phyloP scores from a whole-genome alignment of 37 sponge, comb jelly and placozoan genomes.

The Oopsacas minuta region DNA sequence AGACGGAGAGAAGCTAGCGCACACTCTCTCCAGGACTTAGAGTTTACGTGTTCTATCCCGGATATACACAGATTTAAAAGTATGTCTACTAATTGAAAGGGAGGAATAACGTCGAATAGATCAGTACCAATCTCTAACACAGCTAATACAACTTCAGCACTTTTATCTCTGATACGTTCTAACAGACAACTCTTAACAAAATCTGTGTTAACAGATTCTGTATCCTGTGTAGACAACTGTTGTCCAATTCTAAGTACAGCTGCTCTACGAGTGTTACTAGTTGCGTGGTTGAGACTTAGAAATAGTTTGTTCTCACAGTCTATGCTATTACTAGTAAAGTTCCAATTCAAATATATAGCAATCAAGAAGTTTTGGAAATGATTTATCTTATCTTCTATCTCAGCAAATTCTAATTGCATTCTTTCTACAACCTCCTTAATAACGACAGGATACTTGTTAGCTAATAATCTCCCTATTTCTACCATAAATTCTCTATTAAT shows the following conservation, averaged over 20 bases:
- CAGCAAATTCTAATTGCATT: not conserved
- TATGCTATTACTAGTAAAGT: not conserved
- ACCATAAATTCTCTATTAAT: not conserved
- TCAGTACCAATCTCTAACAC: not conserved
- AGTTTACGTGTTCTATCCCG: not conserved
- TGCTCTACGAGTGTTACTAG: not conserved
- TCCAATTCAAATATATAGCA: not conserved
- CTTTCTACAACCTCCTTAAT: conserved; percentile 6
- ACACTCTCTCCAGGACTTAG: not conserved
- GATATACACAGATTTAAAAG: not conserved
- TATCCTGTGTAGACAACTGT: not conserved
- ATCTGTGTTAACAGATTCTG: not conserved
- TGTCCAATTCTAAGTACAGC: not conserved
- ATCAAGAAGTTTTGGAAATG: not conserved
- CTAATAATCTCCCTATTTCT: not conserved
- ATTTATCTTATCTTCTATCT: not conserved
- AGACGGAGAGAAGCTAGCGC: not conserved
- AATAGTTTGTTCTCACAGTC: not conserved
- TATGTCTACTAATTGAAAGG: not conserved
- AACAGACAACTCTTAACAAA: not conserved
- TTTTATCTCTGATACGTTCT: not conserved
- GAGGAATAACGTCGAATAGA: not conserved
- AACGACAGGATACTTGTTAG: not conserved
- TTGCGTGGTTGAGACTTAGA: conserved; percentile 3
- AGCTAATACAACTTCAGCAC: not conserved